These are phyloP conservation scores for Ostrea edulis DNA, from an alignment of 1,140 invertebrate species.

Conservation along the genomic window DNA sequence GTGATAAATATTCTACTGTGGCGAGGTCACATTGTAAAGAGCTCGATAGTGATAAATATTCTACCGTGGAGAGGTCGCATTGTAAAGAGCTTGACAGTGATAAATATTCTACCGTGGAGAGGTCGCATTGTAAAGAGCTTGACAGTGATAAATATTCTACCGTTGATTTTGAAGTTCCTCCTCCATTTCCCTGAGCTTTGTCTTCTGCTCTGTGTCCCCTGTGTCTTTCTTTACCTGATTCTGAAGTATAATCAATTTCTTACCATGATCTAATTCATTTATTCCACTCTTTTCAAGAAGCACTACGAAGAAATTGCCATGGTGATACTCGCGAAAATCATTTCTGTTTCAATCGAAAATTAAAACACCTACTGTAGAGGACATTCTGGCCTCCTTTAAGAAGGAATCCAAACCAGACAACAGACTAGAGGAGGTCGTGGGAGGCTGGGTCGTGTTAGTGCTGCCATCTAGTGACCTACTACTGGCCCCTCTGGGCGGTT, in stretches of 20 bases:
- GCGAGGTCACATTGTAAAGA: too few relatives aligned
- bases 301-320: too few relatives aligned
- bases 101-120: neutral
- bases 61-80: neutral
- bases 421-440: neutral
- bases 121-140: too few relatives aligned
- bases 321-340: neutral
- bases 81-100: neutral
- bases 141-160: neutral
- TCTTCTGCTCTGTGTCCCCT: slow-evolving; percentile 8
- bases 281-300: neutral
- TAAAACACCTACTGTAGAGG: slow-evolving; percentile 63
- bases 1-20: neutral
- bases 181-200: neutral
- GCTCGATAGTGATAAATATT: neutral
- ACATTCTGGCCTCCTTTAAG: slow-evolving; percentile 69
- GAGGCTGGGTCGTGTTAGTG: neutral
- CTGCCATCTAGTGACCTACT: neutral
- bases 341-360: neutral
- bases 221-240: neutral
- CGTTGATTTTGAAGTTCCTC: neutral
- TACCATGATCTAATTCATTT: neutral
- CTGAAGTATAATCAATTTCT: neutral
- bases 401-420: slow-evolving; percentile 68
- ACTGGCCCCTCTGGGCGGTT: neutral